Base-by-base conservation (phyloP, 2,888 invertebrate genomes). In the Aproaerema taeniolella region DNA sequence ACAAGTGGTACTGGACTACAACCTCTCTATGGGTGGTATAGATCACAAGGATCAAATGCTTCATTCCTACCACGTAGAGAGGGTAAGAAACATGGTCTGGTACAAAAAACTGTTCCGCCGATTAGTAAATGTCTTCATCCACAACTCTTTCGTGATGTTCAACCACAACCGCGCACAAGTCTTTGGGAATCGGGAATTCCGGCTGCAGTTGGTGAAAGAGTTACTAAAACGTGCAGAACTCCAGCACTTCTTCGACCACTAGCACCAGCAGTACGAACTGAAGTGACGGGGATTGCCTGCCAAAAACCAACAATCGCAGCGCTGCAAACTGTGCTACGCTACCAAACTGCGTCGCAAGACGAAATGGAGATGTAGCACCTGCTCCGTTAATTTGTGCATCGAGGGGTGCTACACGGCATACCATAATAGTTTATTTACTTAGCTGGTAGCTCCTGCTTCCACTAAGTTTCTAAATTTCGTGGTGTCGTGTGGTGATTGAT, bases 351-450 rank as follows among this genome's bases (percentile, higher is more conserved):
- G 20, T 6, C 16, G 30, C 10, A 16, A 30, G 15, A 41, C 41
- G 20, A 31, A 36, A 26, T 30, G 29, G 32, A 26, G 32, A 14
- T 42, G 38, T 29, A 25, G 28, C 20, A 38, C 32, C 13, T 42
- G 38, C 42, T 6, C 3, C 4, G 33, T 42, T 29, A 38, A 32
- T 16, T 16, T 42, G 24, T 42, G 42, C 12, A 38, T 42, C 28
- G 16, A 33, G 15, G 38, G 34, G 4, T 42, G 42, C 28, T 42
- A 39, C 24, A 33, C 25, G 2, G 31, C 3, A 10, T 39, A 39
- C 30, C 39, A 39, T 24, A 41, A 11, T 13, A 26, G 7, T 20
- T 7, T 20, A 20, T n/a, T n/a, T n/a, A n/a, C n/a, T n/a, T n/a
- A n/a, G n/a, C n/a, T n/a, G n/a, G n/a, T n/a, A n/a, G n/a, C n/a